Conservation (phyloP, 2,113 vertebrate genomes). For the Corythornis vintsioides region DNA sequence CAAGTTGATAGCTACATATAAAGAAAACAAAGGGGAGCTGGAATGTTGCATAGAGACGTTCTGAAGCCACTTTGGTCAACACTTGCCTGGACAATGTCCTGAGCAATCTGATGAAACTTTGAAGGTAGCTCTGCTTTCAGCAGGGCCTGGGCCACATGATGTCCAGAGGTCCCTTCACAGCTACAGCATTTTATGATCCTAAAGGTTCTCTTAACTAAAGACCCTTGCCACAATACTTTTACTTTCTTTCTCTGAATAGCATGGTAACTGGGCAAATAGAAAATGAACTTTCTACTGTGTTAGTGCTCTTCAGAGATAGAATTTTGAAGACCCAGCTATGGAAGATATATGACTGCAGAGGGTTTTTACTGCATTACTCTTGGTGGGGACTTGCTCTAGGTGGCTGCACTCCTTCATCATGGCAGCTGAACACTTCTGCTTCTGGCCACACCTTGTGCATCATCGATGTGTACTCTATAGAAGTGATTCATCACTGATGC, state of each 20-base stretch:
- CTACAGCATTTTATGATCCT: background rate
- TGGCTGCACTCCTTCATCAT: background rate
- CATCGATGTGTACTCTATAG: background rate
- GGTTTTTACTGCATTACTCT: background rate
- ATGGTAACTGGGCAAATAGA: background rate
- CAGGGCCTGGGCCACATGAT: background rate
- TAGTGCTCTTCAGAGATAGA: background rate
- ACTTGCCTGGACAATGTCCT: background rate
- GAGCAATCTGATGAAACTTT: background rate
- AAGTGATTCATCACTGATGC: background rate
- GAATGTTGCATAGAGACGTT: background rate
- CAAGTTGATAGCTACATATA: background rate
- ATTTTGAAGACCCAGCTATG: background rate
- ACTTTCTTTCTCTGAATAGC: background rate
- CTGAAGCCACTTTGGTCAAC: background rate
- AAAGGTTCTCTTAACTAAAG: background rate
- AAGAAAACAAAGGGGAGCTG: background rate
- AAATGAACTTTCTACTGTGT: background rate
- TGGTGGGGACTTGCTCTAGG: background rate
- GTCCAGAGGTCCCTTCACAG: background rate
- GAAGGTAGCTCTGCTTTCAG: background rate
- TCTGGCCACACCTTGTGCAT: background rate
- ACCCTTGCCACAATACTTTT: constrained; percentile 3
- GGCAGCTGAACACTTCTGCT: constrained; percentile 3
- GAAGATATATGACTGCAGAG: background rate